Evolutionary conservation across 1,140 invertebrate species (phyloP).

Genomic region (Polypedilum vanderplanki): DNA sequence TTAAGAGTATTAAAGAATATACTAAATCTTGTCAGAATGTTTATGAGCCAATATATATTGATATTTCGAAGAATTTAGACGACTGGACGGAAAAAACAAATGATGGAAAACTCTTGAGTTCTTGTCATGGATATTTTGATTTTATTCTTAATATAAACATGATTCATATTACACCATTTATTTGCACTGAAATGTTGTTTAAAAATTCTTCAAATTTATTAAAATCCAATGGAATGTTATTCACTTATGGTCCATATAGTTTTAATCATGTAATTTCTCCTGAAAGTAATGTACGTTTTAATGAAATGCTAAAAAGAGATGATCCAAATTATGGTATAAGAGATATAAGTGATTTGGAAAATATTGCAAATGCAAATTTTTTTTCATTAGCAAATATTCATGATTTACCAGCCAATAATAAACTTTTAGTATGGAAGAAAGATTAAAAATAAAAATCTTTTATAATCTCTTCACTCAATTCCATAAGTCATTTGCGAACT

Average conservation of each 20-base stretch:
- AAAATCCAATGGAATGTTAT: slow-evolving; percentile 59
- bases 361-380: slow-evolving; percentile 55
- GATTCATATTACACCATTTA: slow-evolving; percentile 71
- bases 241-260: slow-evolving; percentile 79
- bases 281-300: slow-evolving; percentile 73
- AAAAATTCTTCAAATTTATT: slow-evolving; percentile 57
- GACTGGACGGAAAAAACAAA: slow-evolving; percentile 42
- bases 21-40: slow-evolving; percentile 59
- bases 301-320: slow-evolving; percentile 54
- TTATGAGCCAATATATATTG: slow-evolving; percentile 54
- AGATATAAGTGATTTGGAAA: slow-evolving; percentile 63
- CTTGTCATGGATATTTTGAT: slow-evolving; percentile 49
- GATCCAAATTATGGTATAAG: slow-evolving; percentile 70
- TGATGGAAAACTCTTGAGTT: not conserved
- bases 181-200: slow-evolving; percentile 65
- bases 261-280: slow-evolving; percentile 67
- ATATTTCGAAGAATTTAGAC: slow-evolving; percentile 53
- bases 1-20: slow-evolving; percentile 68
- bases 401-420: slow-evolving; percentile 84
- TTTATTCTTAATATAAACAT: slow-evolving; percentile 78
- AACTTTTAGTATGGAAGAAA: slow-evolving; percentile 70
- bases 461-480: no score
- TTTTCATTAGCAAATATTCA: slow-evolving; percentile 56
- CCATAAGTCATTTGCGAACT: slow-evolving; percentile 56
- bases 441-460: slow-evolving; percentile 31